Conservation (phyloP, 1,140 invertebrate species). For the Heliconius himera region DNA sequence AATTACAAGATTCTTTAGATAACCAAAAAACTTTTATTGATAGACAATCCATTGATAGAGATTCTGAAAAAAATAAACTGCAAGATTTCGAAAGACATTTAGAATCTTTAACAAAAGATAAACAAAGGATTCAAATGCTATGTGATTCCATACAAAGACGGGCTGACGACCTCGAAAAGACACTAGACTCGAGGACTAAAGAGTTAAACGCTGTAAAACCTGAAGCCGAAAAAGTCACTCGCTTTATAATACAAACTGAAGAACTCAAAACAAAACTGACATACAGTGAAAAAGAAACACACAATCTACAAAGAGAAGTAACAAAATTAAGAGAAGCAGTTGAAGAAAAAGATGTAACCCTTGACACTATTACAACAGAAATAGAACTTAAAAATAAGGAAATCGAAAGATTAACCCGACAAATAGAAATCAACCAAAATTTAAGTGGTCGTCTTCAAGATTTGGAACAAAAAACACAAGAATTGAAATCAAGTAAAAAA, state of each 20-base stretch:
- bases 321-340: constrained; percentile 87
- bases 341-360: constrained; percentile 85
- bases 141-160: constrained; percentile 89
- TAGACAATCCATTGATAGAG: constrained; percentile 87
- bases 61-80: constrained; percentile 86
- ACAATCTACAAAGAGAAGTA: constrained; percentile 89
- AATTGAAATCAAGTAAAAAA: constrained; percentile 90
- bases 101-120: constrained; percentile 87
- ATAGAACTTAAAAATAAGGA: constrained; percentile 85
- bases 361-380: constrained; percentile 83
- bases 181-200: constrained; percentile 84
- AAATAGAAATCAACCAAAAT: constrained; percentile 83
- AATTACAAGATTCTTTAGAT: constrained; percentile 89
- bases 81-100: constrained; percentile 87
- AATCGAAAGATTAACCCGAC: constrained; percentile 83
- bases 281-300: constrained; percentile 87
- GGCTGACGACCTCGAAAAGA: constrained; percentile 88
- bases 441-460: constrained; percentile 88
- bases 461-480: constrained; percentile 91
- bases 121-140: constrained; percentile 87
- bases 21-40: constrained; percentile 86
- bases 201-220: constrained; percentile 83
- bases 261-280: constrained; percentile 82
- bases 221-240: constrained; percentile 81
- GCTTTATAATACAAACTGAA: constrained; percentile 75